Evolutionary conservation across 2,888 invertebrate species (phyloP), one percentile per base, ranked within the genome.

Genomic region (Tachina grossa): DNA sequence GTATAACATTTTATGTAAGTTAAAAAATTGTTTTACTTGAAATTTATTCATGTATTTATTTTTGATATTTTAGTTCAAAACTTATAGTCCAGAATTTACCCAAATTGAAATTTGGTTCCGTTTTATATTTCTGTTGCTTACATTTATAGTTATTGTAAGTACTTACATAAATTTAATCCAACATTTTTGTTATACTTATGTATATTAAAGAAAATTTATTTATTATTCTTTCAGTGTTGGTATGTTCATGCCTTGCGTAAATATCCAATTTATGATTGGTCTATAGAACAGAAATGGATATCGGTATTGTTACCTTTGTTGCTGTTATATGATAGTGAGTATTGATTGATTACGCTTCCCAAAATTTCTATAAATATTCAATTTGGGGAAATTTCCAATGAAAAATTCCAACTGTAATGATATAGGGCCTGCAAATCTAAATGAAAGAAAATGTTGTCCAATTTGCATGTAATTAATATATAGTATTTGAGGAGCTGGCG

Each of bases 61-160:
- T 22, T 66, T 8, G n/a, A 31, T n/a, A n/a, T 53, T 53, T 0
- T 94, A 98, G 98, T 98, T 98, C 92, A 98, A 98, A 93, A 98
- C 97, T 4, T 99, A 98, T 93, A 98, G 98, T 93, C 97, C 98
- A 65, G 96, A 96, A 11, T 99, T 98, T 91, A 98, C 98, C 45
- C 98, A 98, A 94, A 96, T 99, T 91, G 98, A 99, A 93, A 97
- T 99, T 86, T 99, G 98, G 98, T 98, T 99, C 92, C 94, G 99
- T 88, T 97, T 98, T 91, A 96, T 98, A 89, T 99, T 98, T 93
- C 94, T 98, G 71, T 93, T 98, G 57, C 94, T 96, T 55, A 96
- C 98, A 1, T 98, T 99, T 92, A 93, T 95, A 82, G 95, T 97
- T 51, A 96, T 97, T 89, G 98, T 98, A 94, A 96, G 96, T 88